These are phyloP conservation scores for Falcaria lacertinaria DNA, from an alignment of 2,888 invertebrate genomes.

Conservation along the genomic window DNA sequence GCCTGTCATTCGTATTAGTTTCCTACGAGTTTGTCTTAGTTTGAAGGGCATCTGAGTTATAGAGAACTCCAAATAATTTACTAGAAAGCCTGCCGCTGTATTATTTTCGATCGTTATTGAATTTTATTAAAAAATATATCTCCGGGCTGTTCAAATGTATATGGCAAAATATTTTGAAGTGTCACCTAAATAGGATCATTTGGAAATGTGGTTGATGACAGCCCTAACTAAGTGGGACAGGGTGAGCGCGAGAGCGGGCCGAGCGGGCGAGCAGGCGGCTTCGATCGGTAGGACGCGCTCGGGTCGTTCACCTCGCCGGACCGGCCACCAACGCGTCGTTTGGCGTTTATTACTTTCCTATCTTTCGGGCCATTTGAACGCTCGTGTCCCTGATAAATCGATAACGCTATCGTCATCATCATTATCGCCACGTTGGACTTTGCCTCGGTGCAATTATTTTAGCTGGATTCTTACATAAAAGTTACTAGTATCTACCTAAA, in stretches of 20 bases:
- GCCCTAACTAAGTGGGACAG: conserved; percentile 26
- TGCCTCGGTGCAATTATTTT: not conserved
- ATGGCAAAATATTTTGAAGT: too few relatives aligned
- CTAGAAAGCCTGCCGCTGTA: too few relatives aligned
- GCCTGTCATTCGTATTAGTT: not conserved
- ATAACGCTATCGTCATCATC: conserved; percentile 24
- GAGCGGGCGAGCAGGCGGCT: conserved; percentile 31
- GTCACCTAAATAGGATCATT: too few relatives aligned
- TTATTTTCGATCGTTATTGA: too few relatives aligned
- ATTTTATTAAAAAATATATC: not conserved
- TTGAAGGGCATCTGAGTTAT: too few relatives aligned
- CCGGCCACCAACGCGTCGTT: conserved; percentile 14
- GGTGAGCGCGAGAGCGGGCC: conserved; percentile 25
- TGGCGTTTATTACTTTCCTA: conserved; percentile 28
- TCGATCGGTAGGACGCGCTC: conserved; percentile 68
- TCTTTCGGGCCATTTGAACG: conserved; percentile 19
- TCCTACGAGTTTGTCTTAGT: not conserved
- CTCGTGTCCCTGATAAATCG: conserved; percentile 22
- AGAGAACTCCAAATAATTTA: too few relatives aligned
- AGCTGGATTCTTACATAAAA: not conserved
- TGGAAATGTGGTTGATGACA: not conserved
- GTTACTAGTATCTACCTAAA: too few relatives aligned
- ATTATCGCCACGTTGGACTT: conserved; percentile 4
- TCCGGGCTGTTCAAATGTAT: not conserved
- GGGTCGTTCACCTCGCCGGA: conserved; percentile 63